Evolutionary conservation across 2,888 invertebrate species (phyloP), one percentile per base, ranked within the genome.

Genomic region (Epinotia nisella): DNA sequence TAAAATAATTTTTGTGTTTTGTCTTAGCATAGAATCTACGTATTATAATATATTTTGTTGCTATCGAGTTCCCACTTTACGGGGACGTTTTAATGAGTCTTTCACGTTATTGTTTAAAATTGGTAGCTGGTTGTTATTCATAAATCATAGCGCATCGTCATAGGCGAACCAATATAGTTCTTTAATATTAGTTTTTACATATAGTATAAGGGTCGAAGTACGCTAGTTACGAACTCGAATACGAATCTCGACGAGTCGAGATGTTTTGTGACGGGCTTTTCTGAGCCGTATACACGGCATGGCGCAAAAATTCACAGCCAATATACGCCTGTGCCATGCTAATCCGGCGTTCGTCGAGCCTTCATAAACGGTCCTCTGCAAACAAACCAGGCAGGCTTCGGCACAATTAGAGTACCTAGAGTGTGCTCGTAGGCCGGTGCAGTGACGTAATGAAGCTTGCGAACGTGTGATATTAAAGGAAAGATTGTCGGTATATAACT

Each of bases 251-350:
- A 4, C 45, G 45, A 45, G 45, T 15, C 1, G 4, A 45, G 15
- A 5, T n/a, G n/a, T 45, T 45, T 45, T n/a, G 45, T 45, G 45
- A 45, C 15, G 45, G 45, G 45, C 15, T 45, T 45, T 19, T 1
- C 41, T 10, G 10, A 45, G 61, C 45, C n/a, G n/a, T n/a, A 21
- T 49, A 58, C 9, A 58, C 45, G 29, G 55, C 19, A 49, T 24
- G 24, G 62, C n/a, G 45, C 41, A 62, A 62, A 62, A 62, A 62
- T 29, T n/a, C 41, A 1, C 41, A 61, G 61, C 21, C 41, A 61
- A 45, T 61, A 61, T 61, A 24, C 15, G 62, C 49, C 45, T 62
- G 62, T 62, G 49, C 49, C 62, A 62, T 62, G 62, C 62, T 62
- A 62, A 62, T 62, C 45, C n/a, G 10, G n/a, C 45, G 24, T 62